Base-by-base conservation (phyloP, 2,888 invertebrate species). In the Tridacna gigas region DNA sequence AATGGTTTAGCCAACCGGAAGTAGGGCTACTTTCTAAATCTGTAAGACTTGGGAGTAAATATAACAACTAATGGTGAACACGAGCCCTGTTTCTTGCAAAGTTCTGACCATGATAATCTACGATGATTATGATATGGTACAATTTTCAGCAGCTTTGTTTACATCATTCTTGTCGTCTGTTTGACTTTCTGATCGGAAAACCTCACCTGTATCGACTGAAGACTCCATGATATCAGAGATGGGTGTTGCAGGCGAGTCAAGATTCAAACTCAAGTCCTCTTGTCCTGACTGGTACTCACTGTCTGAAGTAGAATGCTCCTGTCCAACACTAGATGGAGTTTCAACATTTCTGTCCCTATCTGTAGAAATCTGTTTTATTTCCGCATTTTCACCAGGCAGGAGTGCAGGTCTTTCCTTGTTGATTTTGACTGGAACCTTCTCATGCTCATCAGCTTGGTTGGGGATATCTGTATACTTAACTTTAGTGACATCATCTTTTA, bases 281-380 rank as follows among this genome's bases (percentile, higher is more conserved):
- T 81, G 73, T 9, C 86, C 88, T 11, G 88, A 88, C 81, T 83
- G 84, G 51, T 86, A 88, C 63, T 88, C 88, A 28, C 88, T 85
- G 48, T 88, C 88, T 2, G 88, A 85, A 0, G 60, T 67, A n/a
- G 88, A 83, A 15, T 75, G 79, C 0, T 63, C 71, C 11, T 26
- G 60, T 26, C 65, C 61, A 45, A 79, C 26, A 65, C 85, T 85
- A 4, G 78, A 51, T 7, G 85, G 82, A n/a, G 85, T 82, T 22
- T 75, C 60, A 37, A 63, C 61, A 26, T 26, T 47, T 15, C 45
- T 45, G 45, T 20, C 18, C 26, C 22, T 4, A 13, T 28, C 60
- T 74, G 26, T 20, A 37, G 37, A 37, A 22, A 48, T 3, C 11
- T 26, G n/a, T 28, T 56, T 22, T 18, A 67, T 67, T n/a, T 45